Percentiles rank a stretch among this genome's conserved stretches.
These are phyloP conservation scores for Corythoichthys intestinalis DNA, from an alignment of 2,113 vertebrate species.

Conservation along the genomic window DNA sequence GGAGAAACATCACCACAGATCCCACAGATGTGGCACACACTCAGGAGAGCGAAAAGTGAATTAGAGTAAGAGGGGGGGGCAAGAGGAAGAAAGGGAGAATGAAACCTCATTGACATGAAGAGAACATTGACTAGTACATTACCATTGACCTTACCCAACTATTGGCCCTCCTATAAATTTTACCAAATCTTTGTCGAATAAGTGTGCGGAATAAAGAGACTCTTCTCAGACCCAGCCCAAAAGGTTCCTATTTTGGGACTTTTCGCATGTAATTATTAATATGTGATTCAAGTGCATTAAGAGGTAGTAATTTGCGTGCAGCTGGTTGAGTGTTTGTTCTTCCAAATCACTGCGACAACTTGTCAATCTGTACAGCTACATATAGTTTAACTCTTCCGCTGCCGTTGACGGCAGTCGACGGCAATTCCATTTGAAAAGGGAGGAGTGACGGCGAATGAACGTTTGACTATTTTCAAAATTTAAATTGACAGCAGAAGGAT, in stretches of 20 bases:
- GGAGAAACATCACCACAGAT: conserved; percentile 80
- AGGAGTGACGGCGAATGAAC: no score
- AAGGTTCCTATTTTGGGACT: conserved; percentile 35
- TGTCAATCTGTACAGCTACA: background rate
- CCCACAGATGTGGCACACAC: conserved; percentile 76
- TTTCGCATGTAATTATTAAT: conserved; percentile 36
- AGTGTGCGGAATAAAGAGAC: conserved; percentile 26
- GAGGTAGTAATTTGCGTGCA: conserved; percentile 20
- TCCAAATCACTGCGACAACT: background rate
- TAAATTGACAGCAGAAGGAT: no score
- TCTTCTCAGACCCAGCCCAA: conserved; percentile 20
- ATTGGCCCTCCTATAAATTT: conserved; percentile 39
- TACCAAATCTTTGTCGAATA: conserved; percentile 23
- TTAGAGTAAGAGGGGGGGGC: conserved; percentile 20
- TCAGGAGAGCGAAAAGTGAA: conserved; percentile 59
- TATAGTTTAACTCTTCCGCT: background rate
- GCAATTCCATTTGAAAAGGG: no score
- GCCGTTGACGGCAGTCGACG: no score
- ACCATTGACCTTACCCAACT: conserved; percentile 49
- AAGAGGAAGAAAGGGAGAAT: conserved; percentile 27
- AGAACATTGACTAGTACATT: conserved; percentile 44
- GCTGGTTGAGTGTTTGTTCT: conserved; percentile 3
- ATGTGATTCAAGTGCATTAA: conserved; percentile 11
- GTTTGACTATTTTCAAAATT: no score
- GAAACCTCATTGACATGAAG: conserved; percentile 53